These are phyloP conservation scores for Lepeophtheirus nordmannii DNA, from an alignment of 2,888 invertebrate genomes.

Conservation along the genomic window DNA sequence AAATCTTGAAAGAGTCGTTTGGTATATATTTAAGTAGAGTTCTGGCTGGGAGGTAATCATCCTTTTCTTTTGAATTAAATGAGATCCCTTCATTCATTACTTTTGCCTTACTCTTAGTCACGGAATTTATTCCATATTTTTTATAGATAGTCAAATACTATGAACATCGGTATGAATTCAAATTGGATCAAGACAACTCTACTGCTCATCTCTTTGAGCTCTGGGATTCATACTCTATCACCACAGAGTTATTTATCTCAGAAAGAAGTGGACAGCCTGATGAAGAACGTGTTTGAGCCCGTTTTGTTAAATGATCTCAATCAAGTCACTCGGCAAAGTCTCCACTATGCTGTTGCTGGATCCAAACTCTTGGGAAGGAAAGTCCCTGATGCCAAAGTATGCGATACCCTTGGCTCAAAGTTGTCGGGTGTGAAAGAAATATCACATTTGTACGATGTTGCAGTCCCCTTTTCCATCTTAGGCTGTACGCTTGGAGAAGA, in stretches of 20 bases:
- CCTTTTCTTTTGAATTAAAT: no score
- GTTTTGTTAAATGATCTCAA: neutral
- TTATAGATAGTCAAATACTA: no score
- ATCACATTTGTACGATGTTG: neutral
- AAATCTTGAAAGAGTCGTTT: no score
- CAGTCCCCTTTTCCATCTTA: neutral
- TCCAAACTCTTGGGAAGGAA: slow-evolving; percentile 27
- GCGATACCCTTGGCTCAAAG: neutral
- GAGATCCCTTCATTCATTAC: no score
- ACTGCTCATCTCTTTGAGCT: neutral
- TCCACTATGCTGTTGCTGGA: slow-evolving; percentile 29
- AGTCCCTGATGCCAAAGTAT: slow-evolving; percentile 27
- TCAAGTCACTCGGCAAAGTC: neutral
- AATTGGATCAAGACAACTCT: neutral
- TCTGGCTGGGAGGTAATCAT: no score
- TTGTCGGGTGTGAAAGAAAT: neutral
- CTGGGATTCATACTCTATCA: neutral
- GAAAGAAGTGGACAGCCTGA: neutral
- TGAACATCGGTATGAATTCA: neutral
- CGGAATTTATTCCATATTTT: no score
- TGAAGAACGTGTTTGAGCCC: neutral
- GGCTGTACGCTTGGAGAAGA: neutral
- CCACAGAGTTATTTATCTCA: neutral
- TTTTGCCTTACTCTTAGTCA: no score
- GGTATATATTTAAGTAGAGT: no score